Conservation (phyloP, 2,113 vertebrate species). For the Austrofundulus limnaeus region DNA sequence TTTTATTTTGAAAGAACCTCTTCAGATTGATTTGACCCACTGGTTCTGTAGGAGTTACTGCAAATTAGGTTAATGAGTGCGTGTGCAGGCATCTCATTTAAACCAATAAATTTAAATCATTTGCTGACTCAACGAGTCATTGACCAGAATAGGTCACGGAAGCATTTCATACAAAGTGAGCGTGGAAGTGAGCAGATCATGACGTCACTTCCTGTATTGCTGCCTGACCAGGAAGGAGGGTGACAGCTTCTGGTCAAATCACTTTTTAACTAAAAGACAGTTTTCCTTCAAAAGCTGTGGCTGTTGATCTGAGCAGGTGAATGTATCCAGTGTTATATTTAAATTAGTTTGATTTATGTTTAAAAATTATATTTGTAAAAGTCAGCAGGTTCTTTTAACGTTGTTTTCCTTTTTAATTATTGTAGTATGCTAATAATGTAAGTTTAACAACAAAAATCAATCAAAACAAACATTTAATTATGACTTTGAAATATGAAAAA, state of each 20-base stretch:
- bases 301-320: not conserved
- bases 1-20: not conserved
- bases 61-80: not conserved
- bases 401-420: too few relatives aligned
- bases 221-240: slow-evolving; percentile 70
- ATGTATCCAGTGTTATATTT: too few relatives aligned
- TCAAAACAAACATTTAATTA: too few relatives aligned
- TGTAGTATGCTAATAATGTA: not conserved
- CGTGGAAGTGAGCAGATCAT: slow-evolving; percentile 79
- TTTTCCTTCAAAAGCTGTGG: slow-evolving; percentile 1
- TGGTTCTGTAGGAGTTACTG: not conserved
- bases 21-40: not conserved
- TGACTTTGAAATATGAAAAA: too few relatives aligned
- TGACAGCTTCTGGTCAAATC: slow-evolving; percentile 51
- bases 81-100: slow-evolving; percentile 4
- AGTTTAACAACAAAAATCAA: too few relatives aligned
- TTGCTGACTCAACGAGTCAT: slow-evolving; percentile 42
- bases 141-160: slow-evolving; percentile 52
- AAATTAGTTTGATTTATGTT: too few relatives aligned
- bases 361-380: too few relatives aligned
- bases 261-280: slow-evolving; percentile 1
- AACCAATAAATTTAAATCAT: slow-evolving; percentile 33
- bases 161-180: slow-evolving; percentile 82
- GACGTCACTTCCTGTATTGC: slow-evolving; percentile 77
- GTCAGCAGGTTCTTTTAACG: too few relatives aligned